A percentile compares a stretch with the other conserved stretches of the same genome.
Conservation (phyloP, 2,888 invertebrate species). For the Opisthograptis luteolata region DNA sequence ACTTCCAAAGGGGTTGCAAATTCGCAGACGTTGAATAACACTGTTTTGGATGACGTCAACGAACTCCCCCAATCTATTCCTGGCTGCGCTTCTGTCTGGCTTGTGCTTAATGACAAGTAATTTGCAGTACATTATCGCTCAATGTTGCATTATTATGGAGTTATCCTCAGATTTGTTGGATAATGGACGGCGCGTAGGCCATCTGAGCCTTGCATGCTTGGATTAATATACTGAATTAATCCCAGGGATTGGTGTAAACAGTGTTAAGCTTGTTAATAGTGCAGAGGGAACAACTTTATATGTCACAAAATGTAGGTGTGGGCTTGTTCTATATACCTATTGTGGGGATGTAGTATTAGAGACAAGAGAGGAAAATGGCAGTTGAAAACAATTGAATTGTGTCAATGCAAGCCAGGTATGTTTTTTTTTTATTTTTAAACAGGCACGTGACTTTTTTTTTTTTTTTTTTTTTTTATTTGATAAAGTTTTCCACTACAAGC, state of each 20-base stretch:
- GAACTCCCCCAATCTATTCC: background rate
- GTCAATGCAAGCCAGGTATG: background rate
- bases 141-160: conserved; percentile 68
- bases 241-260: conserved; percentile 14
- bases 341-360: too few species aligned
- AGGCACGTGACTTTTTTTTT: background rate
- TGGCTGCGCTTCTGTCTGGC: conserved; percentile 42
- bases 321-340: too few species aligned
- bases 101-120: conserved; percentile 71
- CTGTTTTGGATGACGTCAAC: too few species aligned
- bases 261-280: conserved; percentile 21
- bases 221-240: conserved; percentile 57
- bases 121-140: conserved; percentile 74
- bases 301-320: conserved; percentile 1
- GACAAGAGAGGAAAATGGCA: background rate
- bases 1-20: too few species aligned
- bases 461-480: too few species aligned
- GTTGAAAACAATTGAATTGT: conserved; percentile 15
- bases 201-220: conserved; percentile 70
- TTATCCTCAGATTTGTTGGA: conserved; percentile 74
- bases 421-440: too few species aligned
- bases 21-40: too few species aligned
- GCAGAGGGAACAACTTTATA: conserved; percentile 2
- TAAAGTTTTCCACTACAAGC: too few species aligned
- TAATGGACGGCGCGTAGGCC: conserved; percentile 71